Evolutionary conservation across 2,113 vertebrate genomes (phyloP).

Genomic region (Melanerpes formicivorus): DNA sequence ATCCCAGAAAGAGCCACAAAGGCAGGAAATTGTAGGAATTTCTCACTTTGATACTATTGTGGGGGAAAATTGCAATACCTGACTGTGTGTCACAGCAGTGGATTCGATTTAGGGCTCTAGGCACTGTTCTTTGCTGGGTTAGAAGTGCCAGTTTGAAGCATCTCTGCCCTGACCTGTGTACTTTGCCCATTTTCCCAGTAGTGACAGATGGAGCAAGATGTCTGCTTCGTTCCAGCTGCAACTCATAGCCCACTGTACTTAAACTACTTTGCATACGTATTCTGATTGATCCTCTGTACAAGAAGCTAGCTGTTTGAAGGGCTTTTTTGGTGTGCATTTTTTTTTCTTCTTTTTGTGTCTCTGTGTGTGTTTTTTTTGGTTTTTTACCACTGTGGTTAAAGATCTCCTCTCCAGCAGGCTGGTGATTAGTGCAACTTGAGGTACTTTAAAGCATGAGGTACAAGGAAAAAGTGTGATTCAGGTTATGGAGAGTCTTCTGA

Average conservation of each 20-base stretch:
- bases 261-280: background rate
- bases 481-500: background rate
- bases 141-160: background rate
- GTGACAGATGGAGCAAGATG: background rate
- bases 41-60: background rate
- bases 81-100: accelerated
- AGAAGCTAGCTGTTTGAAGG: background rate
- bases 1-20: background rate
- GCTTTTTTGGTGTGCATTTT: too few species aligned
- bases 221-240: accelerated
- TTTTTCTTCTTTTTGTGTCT: too few species aligned
- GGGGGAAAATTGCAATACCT: background rate
- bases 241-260: background rate
- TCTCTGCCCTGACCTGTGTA: background rate
- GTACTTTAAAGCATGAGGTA: background rate
- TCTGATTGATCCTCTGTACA: background rate
- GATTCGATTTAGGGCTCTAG: background rate
- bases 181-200: background rate
- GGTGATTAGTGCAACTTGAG: accelerated
- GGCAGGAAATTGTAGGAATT: background rate
- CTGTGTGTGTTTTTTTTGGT: too few species aligned
- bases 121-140: background rate
- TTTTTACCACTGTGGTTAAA: background rate
- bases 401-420: background rate
- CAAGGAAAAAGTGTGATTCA: background rate